Percentiles rank a stretch among this genome's conserved stretches.
phyloP scores from a whole-genome alignment of 2,888 invertebrate species.

The Mystacides longicornis region DNA sequence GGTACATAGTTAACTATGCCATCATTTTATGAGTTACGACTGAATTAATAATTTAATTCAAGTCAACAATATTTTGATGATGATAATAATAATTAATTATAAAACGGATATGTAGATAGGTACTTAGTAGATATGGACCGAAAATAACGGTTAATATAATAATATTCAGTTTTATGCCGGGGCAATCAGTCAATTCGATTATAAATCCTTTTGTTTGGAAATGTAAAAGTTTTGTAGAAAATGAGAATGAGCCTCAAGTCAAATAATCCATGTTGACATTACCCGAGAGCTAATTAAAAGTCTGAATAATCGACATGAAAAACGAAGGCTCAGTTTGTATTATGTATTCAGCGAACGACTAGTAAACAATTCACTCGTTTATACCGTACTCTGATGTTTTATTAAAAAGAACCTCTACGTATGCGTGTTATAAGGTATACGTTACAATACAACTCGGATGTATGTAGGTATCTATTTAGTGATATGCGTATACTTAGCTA shows the following conservation, averaged over 20 bases:
- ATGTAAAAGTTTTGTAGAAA: background rate
- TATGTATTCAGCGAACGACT: constrained; percentile 4
- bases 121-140: too few species aligned
- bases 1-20: too few species aligned
- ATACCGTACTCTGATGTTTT: constrained; percentile 1
- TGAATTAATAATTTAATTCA: too few species aligned
- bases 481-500: too few species aligned
- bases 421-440: too few species aligned
- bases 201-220: constrained; percentile 6
- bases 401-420: constrained; percentile 4
- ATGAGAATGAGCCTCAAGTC: constrained; percentile 3
- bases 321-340: constrained; percentile 7
- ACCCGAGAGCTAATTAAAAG: constrained; percentile 12
- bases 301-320: constrained; percentile 12
- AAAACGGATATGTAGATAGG: too few species aligned
- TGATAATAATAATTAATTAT: too few species aligned
- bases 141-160: too few species aligned
- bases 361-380: constrained; percentile 15
- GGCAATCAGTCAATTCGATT: background rate
- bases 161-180: background rate
- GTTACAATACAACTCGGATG: too few species aligned
- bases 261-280: constrained; percentile 9
- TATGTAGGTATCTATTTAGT: too few species aligned
- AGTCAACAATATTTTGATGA: too few species aligned
- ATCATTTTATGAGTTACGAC: too few species aligned